Conservation (phyloP, 2,888 invertebrate genomes). For the Callyntrura sp. region DNA sequence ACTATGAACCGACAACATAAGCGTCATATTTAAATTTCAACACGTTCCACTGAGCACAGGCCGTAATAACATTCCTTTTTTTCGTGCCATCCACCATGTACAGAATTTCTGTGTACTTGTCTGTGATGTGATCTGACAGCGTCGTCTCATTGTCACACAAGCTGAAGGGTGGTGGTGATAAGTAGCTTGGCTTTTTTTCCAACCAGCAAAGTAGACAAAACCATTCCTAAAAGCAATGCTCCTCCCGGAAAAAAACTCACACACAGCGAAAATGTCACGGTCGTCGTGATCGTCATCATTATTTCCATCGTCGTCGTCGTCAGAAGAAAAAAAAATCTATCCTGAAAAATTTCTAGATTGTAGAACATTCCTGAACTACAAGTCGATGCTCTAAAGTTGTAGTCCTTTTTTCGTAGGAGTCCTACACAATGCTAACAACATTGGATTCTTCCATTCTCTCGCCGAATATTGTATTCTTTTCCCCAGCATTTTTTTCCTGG, state of each 20-base stretch:
- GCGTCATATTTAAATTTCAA: neutral
- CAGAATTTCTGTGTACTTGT: neutral
- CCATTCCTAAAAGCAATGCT: constrained; percentile 3
- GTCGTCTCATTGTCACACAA: neutral
- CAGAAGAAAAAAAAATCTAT: neutral
- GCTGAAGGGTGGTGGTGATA: neutral
- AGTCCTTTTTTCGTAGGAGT: neutral
- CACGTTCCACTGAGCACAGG: neutral
- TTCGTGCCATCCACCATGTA: neutral
- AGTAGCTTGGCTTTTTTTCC: neutral
- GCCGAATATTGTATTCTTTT: neutral
- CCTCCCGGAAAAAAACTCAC: neutral
- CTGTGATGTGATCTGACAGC: neutral
- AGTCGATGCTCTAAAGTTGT: neutral
- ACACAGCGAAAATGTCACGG: constrained; percentile 13
- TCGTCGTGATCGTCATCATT: constrained; percentile 17
- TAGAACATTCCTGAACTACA: neutral
- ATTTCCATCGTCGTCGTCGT: neutral
- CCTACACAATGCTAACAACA: neutral
- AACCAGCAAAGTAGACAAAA: neutral
- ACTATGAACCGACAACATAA: neutral
- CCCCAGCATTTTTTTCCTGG: neutral
- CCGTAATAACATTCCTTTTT: neutral
- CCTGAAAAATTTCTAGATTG: neutral
- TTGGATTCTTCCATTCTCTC: neutral